Percentiles rank a stretch among this genome's conserved stretches.
phyloP scores from a whole-genome alignment of 2,113 vertebrate genomes.

The Odocoileus hemionus region DNA sequence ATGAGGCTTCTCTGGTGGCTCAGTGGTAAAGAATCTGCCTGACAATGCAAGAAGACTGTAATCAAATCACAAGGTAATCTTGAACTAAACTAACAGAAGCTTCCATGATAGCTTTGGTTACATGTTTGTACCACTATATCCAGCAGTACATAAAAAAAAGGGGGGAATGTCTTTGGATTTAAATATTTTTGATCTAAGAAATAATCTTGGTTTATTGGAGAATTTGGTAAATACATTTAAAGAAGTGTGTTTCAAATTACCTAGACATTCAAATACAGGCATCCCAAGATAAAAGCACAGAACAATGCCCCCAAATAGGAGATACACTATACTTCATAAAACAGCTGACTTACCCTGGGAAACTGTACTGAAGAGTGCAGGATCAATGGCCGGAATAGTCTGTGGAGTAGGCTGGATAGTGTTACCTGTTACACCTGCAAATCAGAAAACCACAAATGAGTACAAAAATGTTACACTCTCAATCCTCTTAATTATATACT shows the following conservation, averaged over 20 bases:
- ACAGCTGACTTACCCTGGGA: constrained; percentile 84
- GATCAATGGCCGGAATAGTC: constrained; percentile 83
- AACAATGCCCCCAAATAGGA: background rate
- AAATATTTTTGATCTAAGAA: background rate
- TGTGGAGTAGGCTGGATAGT: constrained; percentile 86
- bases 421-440: constrained; percentile 84
- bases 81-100: background rate
- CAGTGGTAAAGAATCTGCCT: no score
- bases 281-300: background rate
- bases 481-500: constrained; percentile 22
- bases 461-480: background rate
- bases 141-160: background rate
- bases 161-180: background rate
- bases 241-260: background rate
- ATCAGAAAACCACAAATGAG: constrained; percentile 47
- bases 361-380: constrained; percentile 83
- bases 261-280: background rate
- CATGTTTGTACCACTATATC: background rate
- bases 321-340: background rate
- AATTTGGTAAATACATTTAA: background rate
- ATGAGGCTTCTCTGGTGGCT: no score
- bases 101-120: background rate
- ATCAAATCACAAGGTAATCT: background rate
- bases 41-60: background rate
- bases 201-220: background rate